phyloP scores from a whole-genome alignment of 2,888 invertebrate genomes.

The Seira sanloemensis region DNA sequence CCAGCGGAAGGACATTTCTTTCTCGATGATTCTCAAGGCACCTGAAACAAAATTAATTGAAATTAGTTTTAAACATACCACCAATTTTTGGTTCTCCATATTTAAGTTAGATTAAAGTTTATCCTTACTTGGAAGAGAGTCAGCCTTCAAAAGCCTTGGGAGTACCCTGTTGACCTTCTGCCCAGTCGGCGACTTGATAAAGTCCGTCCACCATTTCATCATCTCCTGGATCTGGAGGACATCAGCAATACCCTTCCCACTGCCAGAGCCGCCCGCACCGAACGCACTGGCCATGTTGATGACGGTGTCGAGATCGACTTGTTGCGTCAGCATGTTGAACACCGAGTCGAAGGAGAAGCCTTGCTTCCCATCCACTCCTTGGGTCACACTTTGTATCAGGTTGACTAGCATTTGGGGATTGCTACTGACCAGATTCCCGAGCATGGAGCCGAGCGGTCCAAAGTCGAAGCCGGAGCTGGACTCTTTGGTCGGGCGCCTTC shows the following conservation, averaged over 20 bases:
- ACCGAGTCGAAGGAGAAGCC: constrained; percentile 70
- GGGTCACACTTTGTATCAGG: constrained; percentile 59
- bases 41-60: constrained; percentile 38
- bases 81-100: too few relatives aligned
- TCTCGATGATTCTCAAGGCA: constrained; percentile 70
- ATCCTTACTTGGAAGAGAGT: constrained; percentile 57
- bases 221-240: constrained; percentile 68
- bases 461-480: constrained; percentile 65
- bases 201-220: constrained; percentile 66
- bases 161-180: constrained; percentile 70
- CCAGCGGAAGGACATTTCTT: constrained; percentile 71
- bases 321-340: constrained; percentile 60
- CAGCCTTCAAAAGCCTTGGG: constrained; percentile 68
- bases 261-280: constrained; percentile 63
- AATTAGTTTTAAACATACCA: too few relatives aligned
- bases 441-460: constrained; percentile 63
- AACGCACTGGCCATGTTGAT: constrained; percentile 68
- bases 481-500: constrained; percentile 2
- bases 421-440: constrained; percentile 67
- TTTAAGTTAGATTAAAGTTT: neutral
- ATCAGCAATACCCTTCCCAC: constrained; percentile 65
- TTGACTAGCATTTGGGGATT: constrained; percentile 71
- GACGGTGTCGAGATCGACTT: constrained; percentile 70
- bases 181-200: constrained; percentile 68
- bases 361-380: constrained; percentile 31